phyloP scores from a whole-genome alignment of 2,797 vertebrate species.

The Epinephelus coioides region DNA sequence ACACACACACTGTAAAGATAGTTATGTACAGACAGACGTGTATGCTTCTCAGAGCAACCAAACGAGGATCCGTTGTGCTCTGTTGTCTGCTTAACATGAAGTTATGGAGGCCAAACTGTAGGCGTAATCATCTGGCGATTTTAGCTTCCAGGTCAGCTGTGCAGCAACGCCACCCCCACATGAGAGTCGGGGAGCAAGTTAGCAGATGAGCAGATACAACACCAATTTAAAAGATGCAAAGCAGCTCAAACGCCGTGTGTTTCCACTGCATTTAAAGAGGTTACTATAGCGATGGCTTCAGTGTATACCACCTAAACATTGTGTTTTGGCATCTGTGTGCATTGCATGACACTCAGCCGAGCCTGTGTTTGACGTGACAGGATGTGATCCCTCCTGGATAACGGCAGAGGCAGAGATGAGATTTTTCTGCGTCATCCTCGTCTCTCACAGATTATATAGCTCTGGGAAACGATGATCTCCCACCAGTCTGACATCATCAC shows the following conservation, averaged over 20 bases:
- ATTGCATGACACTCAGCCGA: not conserved
- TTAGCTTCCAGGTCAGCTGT: slow-evolving; percentile 40
- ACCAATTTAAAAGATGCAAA: slow-evolving; percentile 11
- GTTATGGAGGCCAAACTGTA: slow-evolving; percentile 17
- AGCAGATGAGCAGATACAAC: slow-evolving; percentile 10
- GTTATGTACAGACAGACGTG: not conserved
- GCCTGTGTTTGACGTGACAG: not conserved
- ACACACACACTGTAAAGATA: slow-evolving; percentile 9
- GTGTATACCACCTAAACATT: not conserved
- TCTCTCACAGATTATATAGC: slow-evolving; percentile 42
- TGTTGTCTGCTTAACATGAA: slow-evolving; percentile 12
- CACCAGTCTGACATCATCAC: slow-evolving; percentile 15
- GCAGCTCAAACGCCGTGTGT: slow-evolving; percentile 3
- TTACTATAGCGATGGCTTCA: not conserved
- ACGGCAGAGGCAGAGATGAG: slow-evolving; percentile 6
- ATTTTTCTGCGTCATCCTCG: slow-evolving; percentile 19
- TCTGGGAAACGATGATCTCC: slow-evolving; percentile 30
- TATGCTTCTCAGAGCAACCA: not conserved
- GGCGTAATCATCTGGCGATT: slow-evolving; percentile 33
- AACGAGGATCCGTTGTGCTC: not conserved
- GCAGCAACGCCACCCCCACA: slow-evolving; percentile 6
- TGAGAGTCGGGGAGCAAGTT: slow-evolving; percentile 14
- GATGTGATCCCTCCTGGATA: slow-evolving; percentile 1
- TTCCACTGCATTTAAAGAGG: slow-evolving; percentile 17
- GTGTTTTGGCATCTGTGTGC: not conserved